Base-by-base conservation (phyloP, 2,113 vertebrate species). In the Peromyscus maniculatus region DNA sequence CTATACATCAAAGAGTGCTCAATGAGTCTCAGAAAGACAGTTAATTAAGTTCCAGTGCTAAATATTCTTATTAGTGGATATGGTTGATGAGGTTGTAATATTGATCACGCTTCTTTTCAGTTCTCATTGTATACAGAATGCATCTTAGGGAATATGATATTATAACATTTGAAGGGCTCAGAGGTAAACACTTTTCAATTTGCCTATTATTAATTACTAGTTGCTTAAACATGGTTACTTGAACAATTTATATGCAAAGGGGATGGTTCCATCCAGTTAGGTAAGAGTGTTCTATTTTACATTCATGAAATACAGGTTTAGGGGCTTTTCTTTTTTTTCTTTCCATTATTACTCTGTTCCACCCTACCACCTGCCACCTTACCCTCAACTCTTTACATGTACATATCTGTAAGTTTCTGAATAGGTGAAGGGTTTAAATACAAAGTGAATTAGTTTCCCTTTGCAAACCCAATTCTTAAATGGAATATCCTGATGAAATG, bases 221-320 rank as follows among this genome's bases (percentile, higher is more conserved):
- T 79, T 77, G 55, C 89, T 17, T 89, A 13, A 93, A 33, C 15
- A 93, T 80, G 15, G 7, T 89, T 93, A 39, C 80, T 95, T 88
- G 77, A 55, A 22, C 55, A 90, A 12, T 62, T 88, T 83, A 83
- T 71, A 75, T 74, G 77, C 88, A 0, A 0, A 22, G 21, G 36
- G 19, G 19, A 93, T 71, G 55, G 4, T 62, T 98, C 36, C 49
- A 5, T 88, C 0, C 0, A 67, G 19, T 64, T 92, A 93, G 87
- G 7, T 49, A 71, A 22, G 28, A 43, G 28, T 59, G 59, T 59
- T 95, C 66, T 75, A 52, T 46, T 16, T 57, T 28, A 11, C 43
- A 19, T 52, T 92, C 96, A 86, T 43, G 72, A 83, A 89, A 84
- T 84, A 72, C 26, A 74, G 39, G 49, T 84, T 46, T 57, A 28